A percentile compares a stretch with the other conserved stretches of the same genome.
phyloP scores from a whole-genome alignment of 2,797 vertebrate genomes.

The Delichon dasypus region DNA sequence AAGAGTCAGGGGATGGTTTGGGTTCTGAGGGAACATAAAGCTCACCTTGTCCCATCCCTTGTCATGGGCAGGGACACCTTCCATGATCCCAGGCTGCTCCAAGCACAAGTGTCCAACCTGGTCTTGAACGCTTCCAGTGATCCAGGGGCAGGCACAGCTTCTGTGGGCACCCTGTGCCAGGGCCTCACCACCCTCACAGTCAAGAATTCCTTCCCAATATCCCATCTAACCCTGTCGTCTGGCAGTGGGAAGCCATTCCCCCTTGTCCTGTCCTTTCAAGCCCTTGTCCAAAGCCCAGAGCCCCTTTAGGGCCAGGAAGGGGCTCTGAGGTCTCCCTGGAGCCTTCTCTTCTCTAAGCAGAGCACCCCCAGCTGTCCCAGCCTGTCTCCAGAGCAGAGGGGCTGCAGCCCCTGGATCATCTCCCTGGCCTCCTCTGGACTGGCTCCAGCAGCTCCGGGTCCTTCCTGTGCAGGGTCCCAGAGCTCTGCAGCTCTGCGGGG shows the following conservation, averaged over 20 bases:
- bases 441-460: rapidly evolving
- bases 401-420: neutral
- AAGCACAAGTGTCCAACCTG: neutral
- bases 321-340: rapidly evolving
- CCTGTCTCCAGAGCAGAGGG: neutral
- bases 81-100: rapidly evolving
- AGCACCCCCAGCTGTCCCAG: neutral
- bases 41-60: neutral
- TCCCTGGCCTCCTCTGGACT: neutral
- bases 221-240: neutral
- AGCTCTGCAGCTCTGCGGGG: neutral
- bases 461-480: neutral
- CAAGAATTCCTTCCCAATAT: neutral
- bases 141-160: neutral
- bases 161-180: neutral
- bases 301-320: neutral
- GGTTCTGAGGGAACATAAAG: neutral
- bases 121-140: too few relatives aligned
- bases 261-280: neutral
- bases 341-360: neutral
- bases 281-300: neutral
- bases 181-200: rapidly evolving
- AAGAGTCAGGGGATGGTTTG: neutral
- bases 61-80: neutral
- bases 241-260: neutral